A percentile compares a stretch with the other conserved stretches of the same genome.
These are phyloP conservation scores for Actenoides hombroni DNA, from an alignment of 2,113 vertebrate species.

Conservation along the genomic window DNA sequence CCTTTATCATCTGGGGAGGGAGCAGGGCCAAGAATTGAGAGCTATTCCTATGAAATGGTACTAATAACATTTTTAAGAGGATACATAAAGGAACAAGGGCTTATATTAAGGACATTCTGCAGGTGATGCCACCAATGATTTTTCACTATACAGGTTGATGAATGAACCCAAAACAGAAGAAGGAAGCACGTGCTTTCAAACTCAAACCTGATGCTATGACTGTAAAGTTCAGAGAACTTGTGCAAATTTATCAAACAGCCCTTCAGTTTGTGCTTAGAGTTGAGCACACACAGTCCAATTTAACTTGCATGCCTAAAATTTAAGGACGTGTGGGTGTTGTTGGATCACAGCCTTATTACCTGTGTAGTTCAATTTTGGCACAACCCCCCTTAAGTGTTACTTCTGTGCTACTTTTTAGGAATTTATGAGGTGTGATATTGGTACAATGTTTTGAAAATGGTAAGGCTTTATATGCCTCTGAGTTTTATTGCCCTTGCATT, in stretches of 20 bases:
- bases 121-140: not conserved
- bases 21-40: not conserved
- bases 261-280: not conserved
- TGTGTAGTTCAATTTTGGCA: not conserved
- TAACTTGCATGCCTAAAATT: not conserved
- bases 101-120: not conserved
- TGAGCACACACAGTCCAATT: not conserved
- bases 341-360: not conserved
- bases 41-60: not conserved
- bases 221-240: not conserved
- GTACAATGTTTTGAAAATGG: not conserved
- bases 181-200: not conserved
- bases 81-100: not conserved
- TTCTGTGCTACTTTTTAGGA: rapidly evolving
- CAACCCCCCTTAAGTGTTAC: rapidly evolving
- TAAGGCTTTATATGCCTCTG: not conserved
- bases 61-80: not conserved
- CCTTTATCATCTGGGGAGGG: too few species aligned
- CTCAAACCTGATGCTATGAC: not conserved
- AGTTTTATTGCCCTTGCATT: not conserved
- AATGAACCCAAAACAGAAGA: not conserved
- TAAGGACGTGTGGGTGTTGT: not conserved
- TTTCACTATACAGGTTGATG: not conserved
- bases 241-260: not conserved
- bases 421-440: not conserved